These are phyloP conservation scores for Naja naja DNA, from an alignment of 2,113 vertebrate species.

Conservation along the genomic window DNA sequence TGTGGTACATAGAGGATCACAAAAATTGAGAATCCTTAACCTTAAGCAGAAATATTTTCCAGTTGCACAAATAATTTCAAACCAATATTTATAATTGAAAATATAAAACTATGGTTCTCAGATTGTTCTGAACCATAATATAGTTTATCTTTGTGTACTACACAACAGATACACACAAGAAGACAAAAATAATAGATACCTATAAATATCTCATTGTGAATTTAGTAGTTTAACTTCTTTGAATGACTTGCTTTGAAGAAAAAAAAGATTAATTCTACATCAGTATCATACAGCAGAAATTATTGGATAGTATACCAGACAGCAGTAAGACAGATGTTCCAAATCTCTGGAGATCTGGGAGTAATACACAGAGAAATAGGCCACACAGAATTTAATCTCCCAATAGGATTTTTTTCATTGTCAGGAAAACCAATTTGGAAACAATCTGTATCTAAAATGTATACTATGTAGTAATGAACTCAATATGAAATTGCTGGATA, in stretches of 20 bases:
- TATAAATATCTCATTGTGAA: neutral
- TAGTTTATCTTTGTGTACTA: neutral
- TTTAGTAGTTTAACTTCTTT: neutral
- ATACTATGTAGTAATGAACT: neutral
- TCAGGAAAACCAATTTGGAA: neutral
- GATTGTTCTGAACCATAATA: neutral
- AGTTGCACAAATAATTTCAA: neutral
- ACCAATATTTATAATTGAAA: neutral
- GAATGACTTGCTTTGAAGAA: neutral
- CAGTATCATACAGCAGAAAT: neutral
- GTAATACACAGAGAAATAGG: neutral
- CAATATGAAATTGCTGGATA: neutral
- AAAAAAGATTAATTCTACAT: neutral
- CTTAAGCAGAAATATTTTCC: neutral
- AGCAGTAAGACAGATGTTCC: neutral
- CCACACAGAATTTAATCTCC: neutral
- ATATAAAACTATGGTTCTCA: neutral
- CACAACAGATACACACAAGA: neutral
- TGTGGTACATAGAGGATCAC: neutral
- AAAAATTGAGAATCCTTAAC: neutral
- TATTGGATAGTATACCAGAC: neutral
- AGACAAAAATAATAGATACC: neutral
- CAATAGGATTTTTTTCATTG: neutral
- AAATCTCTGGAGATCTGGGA: neutral
- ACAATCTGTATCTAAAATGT: neutral